These are phyloP conservation scores for Lamellibrachia luymesi DNA, from an alignment of 1,140 invertebrate genomes.

Conservation along the genomic window DNA sequence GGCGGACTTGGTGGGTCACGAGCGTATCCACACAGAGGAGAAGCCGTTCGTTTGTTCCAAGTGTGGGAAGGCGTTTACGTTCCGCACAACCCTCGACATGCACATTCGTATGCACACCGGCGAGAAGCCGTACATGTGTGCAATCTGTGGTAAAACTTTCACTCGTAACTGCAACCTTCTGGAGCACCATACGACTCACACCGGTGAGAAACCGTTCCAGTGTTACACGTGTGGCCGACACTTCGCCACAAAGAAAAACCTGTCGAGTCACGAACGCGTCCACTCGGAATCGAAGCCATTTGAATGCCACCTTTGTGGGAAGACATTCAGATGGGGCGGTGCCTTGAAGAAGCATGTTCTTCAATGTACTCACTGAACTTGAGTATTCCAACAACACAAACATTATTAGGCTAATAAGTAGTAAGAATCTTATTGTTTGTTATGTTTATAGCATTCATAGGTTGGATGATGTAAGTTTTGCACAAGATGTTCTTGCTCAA, in stretches of 20 bases:
- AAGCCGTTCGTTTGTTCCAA: conserved; percentile 32
- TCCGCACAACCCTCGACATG: conserved; percentile 64
- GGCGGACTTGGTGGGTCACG: conserved; percentile 79
- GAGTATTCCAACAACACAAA: background rate
- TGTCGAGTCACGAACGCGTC: conserved; percentile 57
- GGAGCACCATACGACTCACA: conserved; percentile 92
- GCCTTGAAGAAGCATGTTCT: background rate
- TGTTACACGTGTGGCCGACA: conserved; percentile 57
- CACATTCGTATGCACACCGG: conserved; percentile 66
- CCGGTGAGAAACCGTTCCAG: conserved; percentile 51
- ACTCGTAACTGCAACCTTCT: conserved; percentile 91
- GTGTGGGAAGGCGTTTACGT: conserved; percentile 59
- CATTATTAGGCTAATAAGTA: background rate
- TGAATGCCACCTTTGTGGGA: conserved; percentile 18
- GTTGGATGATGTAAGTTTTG: background rate
- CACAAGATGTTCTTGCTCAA: background rate
- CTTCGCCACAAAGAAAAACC: conserved; percentile 55
- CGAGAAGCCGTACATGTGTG: conserved; percentile 79
- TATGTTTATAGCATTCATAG: background rate
- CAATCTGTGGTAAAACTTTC: conserved; percentile 87
- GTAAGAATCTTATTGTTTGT: background rate
- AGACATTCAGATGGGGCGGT: background rate
- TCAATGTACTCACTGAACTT: background rate
- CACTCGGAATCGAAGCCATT: conserved; percentile 54
- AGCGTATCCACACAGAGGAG: conserved; percentile 6